Evolutionary conservation across 2,888 invertebrate species (phyloP).

Genomic region (Euclidia mi): DNA sequence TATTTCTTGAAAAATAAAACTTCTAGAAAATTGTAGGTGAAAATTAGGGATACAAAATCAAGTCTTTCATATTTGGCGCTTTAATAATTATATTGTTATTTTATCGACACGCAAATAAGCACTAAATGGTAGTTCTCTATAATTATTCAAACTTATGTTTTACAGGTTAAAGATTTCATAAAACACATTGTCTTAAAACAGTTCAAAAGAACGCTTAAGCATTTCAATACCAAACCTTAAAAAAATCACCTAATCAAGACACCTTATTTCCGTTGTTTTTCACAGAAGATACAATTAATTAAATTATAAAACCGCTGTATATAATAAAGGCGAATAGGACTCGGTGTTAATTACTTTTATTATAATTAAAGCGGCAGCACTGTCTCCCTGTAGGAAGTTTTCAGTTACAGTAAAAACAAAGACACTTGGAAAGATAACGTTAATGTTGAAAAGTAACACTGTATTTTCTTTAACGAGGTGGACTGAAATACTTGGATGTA

Average conservation of each 20-base stretch:
- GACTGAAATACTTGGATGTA: conserved; percentile 2
- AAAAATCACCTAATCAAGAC: conserved; percentile 7
- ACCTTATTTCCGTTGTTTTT: background rate
- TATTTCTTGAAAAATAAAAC: too few species aligned
- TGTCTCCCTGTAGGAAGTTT: conserved; percentile 32
- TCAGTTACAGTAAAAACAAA: conserved; percentile 37
- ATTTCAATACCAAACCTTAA: background rate
- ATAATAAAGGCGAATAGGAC: conserved; percentile 37
- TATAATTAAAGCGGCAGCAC: conserved; percentile 37
- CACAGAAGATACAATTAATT: conserved; percentile 31
- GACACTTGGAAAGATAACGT: background rate
- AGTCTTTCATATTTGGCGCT: too few species aligned
- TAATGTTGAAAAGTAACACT: conserved; percentile 4
- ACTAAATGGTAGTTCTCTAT: too few species aligned
- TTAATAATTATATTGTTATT: too few species aligned
- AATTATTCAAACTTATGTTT: too few species aligned
- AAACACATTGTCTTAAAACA: too few species aligned
- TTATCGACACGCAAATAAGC: background rate
- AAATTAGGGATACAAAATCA: too few species aligned
- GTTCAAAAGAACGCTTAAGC: background rate
- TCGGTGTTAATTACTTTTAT: conserved; percentile 47
- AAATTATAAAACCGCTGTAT: conserved; percentile 44
- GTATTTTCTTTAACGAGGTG: conserved; percentile 2
- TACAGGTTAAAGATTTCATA: too few species aligned
- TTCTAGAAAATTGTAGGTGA: too few species aligned